Evolutionary conservation across 2,888 invertebrate genomes (phyloP), one percentile per base, ranked within the genome.

Genomic region (Pseudococcus longispinus): DNA sequence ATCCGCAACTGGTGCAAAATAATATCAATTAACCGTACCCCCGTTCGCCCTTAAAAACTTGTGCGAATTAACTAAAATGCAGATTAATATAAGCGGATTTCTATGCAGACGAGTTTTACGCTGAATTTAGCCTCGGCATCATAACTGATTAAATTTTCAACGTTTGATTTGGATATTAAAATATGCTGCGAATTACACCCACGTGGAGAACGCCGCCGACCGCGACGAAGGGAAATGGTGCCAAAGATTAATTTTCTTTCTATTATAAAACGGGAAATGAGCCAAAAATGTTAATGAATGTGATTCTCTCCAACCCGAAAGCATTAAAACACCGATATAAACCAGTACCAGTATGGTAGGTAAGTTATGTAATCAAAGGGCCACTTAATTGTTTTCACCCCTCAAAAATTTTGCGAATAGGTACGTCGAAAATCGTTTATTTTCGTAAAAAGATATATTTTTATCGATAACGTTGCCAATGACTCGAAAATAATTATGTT

Each of bases 1-100:
- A 85, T 85, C 85, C 85, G 85, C 85, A 85, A 85, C 85, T 85
- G 74, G 85, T 85, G 85, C 74, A 85, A 23, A 70, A 70, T 74
- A 70, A 70, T 70, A 70, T 70, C 70, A 70, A 70, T 70, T 70
- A 70, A 70, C 70, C 70, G 11, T 70, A 70, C 29, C 37, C 29
- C 20, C 29, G 15, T 60, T 13, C 70, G 70, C 18, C 11, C 15
- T 15, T 37, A 37, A 37, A 70, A 70, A 29, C 70, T 70, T 70
- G 15, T 70, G 15, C 29, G 70, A 70, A 70, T 70, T 70, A 70
- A 70, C 70, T 29, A 70, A 29, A 70, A 70, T 70, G 70, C 70
- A 70, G 70, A 70, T 70, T 70, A 70, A 70, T 18, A 20, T 70
- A 70, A 70, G 70, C 70, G 29, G 70, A 70, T 70, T 70, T 70